Evolutionary conservation across 2,113 vertebrate species (phyloP), one percentile per base, ranked within the genome.

Genomic region (Mus pahari): DNA sequence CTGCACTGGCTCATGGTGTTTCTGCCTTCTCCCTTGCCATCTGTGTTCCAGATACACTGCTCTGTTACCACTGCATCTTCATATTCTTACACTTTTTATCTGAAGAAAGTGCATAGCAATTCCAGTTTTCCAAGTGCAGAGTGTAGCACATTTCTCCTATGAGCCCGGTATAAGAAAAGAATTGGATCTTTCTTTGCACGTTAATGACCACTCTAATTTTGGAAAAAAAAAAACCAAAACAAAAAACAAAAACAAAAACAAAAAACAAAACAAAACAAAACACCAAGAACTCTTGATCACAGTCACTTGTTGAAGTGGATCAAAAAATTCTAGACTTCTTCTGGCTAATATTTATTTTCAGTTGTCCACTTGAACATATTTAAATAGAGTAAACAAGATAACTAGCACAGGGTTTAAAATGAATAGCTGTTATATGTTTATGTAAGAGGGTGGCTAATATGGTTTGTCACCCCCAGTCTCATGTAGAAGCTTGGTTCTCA

Each of bases 261-360:
- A n/a, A n/a, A n/a, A n/a, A n/a, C n/a, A n/a, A n/a, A n/a, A n/a
- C n/a, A n/a, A n/a, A n/a, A n/a, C n/a, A 89, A 75, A 92, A 86
- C 77, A 79, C 94, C 60, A 16, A 31, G 77, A n/a, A 20, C 33
- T 36, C 82, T 94, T 82, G 84, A 53, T 33, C 20, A n/a, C 5
- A 45, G 75, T 79, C 11, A 31, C 42, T 94, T 42, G 10, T 71
- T 66, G 79, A 55, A 55, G 33, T 14, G 9, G 33, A 73, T 74
- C 10, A 92, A 71, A 87, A 87, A 87, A 79, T 60, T 96, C 33
- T 50, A 94, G 48, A 74, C 62, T 64, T 92, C 62, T 17, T 77
- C 93, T 19, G 53, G 1, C 78, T 89, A 78, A 94, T 33, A 91
- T 33, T 78, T 86, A 75, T 45, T 90, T 93, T 73, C 66, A 90